Evolutionary conservation across 2,888 invertebrate genomes (phyloP).

Genomic region (Chaetoderma sp.): DNA sequence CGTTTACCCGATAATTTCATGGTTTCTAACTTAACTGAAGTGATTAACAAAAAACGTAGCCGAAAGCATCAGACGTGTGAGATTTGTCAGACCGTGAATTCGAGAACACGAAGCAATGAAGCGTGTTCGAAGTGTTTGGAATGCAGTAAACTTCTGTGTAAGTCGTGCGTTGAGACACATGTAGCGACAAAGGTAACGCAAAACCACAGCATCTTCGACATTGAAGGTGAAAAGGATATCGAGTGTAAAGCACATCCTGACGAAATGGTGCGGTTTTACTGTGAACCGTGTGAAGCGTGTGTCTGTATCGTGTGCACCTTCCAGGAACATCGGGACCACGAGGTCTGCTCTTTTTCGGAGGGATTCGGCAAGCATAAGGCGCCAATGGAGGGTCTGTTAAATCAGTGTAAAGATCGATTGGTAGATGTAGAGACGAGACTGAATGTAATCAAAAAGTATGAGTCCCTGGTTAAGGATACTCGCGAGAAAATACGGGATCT

Average conservation of each 20-base stretch:
- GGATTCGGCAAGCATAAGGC: slow-evolving; percentile 59
- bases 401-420: slow-evolving; percentile 49
- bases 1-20: slow-evolving; percentile 67
- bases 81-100: slow-evolving; percentile 52
- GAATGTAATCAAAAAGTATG: slow-evolving; percentile 60
- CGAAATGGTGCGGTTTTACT: slow-evolving; percentile 67
- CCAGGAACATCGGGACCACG: slow-evolving; percentile 67
- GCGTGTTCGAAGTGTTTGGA: slow-evolving; percentile 67
- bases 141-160: slow-evolving; percentile 65
- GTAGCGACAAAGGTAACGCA: slow-evolving; percentile 65
- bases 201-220: slow-evolving; percentile 64
- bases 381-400: slow-evolving; percentile 47
- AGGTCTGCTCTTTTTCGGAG: slow-evolving; percentile 65
- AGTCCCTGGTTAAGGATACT: slow-evolving; percentile 57
- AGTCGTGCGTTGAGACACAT: slow-evolving; percentile 64
- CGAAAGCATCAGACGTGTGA: slow-evolving; percentile 58
- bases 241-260: slow-evolving; percentile 65
- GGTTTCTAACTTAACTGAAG: slow-evolving; percentile 63
- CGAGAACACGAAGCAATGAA: slow-evolving; percentile 45
- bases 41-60: slow-evolving; percentile 45
- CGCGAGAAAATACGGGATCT: slow-evolving; percentile 64
- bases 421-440: slow-evolving; percentile 51
- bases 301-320: slow-evolving; percentile 69
- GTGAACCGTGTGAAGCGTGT: slow-evolving; percentile 67
- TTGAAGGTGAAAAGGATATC: slow-evolving; percentile 67